Conservation (phyloP, 2,113 vertebrate species). For the Stigmatopora nigra region DNA sequence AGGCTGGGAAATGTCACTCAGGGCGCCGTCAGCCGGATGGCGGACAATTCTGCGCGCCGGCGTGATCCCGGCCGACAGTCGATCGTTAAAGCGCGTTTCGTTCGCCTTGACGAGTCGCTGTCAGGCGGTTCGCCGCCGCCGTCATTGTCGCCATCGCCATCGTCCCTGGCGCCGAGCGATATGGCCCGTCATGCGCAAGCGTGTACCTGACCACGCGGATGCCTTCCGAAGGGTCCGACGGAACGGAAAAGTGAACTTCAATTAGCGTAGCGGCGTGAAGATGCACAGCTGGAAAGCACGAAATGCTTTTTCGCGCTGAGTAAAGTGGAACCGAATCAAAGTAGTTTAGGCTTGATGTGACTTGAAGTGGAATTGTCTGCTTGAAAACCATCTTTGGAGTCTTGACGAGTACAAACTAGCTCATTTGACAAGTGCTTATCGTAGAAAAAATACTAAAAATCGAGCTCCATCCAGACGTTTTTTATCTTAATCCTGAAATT, state of each 20-base stretch:
- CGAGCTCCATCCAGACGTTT: too few relatives aligned
- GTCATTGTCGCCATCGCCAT: neutral
- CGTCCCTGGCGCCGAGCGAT: slow-evolving; percentile 57
- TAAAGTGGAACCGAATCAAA: too few relatives aligned
- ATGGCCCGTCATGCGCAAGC: slow-evolving; percentile 58
- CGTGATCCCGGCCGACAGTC: slow-evolving; percentile 61
- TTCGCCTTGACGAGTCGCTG: slow-evolving; percentile 69
- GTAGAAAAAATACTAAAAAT: too few relatives aligned
- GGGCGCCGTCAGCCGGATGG: slow-evolving; percentile 33
- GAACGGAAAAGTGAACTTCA: slow-evolving; percentile 52
- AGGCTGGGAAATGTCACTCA: slow-evolving; percentile 57
- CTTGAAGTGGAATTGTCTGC: too few relatives aligned
- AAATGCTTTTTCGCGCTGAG: too few relatives aligned
- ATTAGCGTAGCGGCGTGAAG: slow-evolving; percentile 12
- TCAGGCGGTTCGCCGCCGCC: slow-evolving; percentile 60
- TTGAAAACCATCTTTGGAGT: too few relatives aligned
- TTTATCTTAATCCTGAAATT: too few relatives aligned
- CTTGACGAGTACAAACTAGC: too few relatives aligned
- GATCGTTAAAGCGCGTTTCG: slow-evolving; percentile 69
- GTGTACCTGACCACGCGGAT: slow-evolving; percentile 70
- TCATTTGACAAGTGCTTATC: too few relatives aligned
- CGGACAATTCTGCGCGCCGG: slow-evolving; percentile 23
- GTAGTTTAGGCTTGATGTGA: too few relatives aligned
- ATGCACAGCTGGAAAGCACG: too few relatives aligned
- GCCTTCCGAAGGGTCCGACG: slow-evolving; percentile 44